A percentile compares a stretch with the other conserved stretches of the same genome.
Conservation (phyloP, 2,888 invertebrate species). For the Epistrophe grossulariae region DNA sequence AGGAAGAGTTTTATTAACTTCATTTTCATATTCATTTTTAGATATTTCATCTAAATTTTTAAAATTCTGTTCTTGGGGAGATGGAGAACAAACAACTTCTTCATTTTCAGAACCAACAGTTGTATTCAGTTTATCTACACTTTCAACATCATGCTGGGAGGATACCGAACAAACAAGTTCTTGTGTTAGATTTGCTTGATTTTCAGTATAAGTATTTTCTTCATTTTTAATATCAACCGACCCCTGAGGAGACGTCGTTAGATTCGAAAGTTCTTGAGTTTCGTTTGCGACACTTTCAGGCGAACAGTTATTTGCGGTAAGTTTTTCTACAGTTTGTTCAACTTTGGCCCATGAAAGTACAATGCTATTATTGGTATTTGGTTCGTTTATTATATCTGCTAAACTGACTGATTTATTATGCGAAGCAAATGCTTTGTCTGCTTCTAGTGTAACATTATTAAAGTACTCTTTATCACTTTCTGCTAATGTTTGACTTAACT, state of each 20-base stretch:
- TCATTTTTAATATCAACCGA: background rate
- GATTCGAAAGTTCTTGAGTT: constrained; percentile 20
- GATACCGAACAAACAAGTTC: background rate
- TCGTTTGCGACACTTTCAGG: constrained; percentile 33
- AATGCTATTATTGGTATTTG: constrained; percentile 24
- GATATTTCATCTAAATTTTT: background rate
- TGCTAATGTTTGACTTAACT: background rate
- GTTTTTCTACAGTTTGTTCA: constrained; percentile 30
- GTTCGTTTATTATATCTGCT: constrained; percentile 18
- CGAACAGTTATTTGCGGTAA: background rate
- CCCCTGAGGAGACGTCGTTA: background rate
- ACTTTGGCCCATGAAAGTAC: constrained; percentile 45
- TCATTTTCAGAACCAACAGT: background rate
- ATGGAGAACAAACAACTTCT: background rate
- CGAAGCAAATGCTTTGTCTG: constrained; percentile 37
- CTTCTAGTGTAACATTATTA: constrained; percentile 53
- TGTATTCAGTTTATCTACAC: background rate
- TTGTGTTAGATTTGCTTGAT: constrained; percentile 28
- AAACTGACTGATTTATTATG: constrained; percentile 22
- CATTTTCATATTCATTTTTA: background rate
- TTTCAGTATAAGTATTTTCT: background rate
- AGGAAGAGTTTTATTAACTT: constrained; percentile 23
- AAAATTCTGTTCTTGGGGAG: background rate
- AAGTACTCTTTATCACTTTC: constrained; percentile 36
- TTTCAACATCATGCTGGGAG: background rate